Base-by-base conservation (phyloP, 2,888 invertebrate genomes). In the Cataglyphis rosenhaueri region DNA sequence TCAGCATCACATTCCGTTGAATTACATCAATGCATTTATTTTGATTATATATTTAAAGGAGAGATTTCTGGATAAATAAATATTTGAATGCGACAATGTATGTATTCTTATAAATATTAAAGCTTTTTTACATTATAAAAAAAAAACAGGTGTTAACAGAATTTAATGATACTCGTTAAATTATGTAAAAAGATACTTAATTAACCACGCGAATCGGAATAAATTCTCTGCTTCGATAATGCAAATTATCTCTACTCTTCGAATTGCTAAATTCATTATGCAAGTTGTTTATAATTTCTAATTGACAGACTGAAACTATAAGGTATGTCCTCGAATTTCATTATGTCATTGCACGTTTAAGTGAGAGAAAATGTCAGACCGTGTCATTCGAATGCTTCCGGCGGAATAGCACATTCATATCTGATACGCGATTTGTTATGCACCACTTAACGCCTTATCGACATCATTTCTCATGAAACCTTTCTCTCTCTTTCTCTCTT, bases 341-440 rank as follows among this genome's bases (percentile, higher is more conserved):
- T 25, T 52, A 52, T 18, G 44, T 75, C 48, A 25, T 21, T 38
- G 15, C 76, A 52, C 35, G 18, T 64, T 64, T 25, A 1, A 21
- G n/a, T 10, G 29, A 38, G 29, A 55, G 65, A 76, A 55, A 76
- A 57, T 65, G 76, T 76, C 76, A 41, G 76, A 57, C 29, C 41
- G 10, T 38, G 10, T 55, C 65, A 41, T 25, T 55, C 6, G 29
- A 66, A 57, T n/a, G 55, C 76, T 65, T 76, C 65, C 65, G 76
- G 55, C 65, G 65, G n/a, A 55, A 76, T 38, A 35, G 35, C 15
- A 21, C 41, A 25, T 15, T 65, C n/a, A 12, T 29, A 15, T 55
- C 65, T 35, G 48, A 76, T 55, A 21, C n/a, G 64, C 52, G 55
- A 65, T 29, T n/a, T 1, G 10, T 38, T 64, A 52, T 25, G 29